Base-by-base conservation (phyloP, 2,797 vertebrate genomes). In the Podarcis lilfordi region DNA sequence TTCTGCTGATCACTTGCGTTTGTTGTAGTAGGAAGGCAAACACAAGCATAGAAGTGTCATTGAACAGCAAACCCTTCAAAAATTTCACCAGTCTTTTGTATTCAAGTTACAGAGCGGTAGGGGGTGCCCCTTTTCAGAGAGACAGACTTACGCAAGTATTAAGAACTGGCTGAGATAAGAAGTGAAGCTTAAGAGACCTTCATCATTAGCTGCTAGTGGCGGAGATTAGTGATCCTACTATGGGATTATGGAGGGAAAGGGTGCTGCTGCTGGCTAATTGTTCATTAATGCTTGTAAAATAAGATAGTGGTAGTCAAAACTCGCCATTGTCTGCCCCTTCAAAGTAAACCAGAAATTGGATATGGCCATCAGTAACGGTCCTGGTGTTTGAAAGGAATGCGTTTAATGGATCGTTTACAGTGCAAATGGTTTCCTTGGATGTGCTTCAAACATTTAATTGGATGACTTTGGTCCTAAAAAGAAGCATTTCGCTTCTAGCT, bases 121-220 rank as follows among this genome's bases (percentile, higher is more conserved):
- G 97, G 97, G 97, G 97, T 87, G 91, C 88, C 94, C 92, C 95
- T 96, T 96, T 95, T 96, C 96, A 96, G 96, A 97, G 96, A 96
- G 61, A 95, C 96, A 95, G 97, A 96, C 96, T 97, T 97, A 97
- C 96, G 96, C 97, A 96, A 98, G 97, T 97, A 98, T 98, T 98
- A 98, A 98, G 97, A 97, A 96, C 97, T 96, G 97, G 95, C 97
- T 95, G 95, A 97, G 97, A 97, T 97, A 97, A 97, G 97, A 97
- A 96, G 97, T 95, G 86, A 96, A 97, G 97, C 97, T 98, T 98
- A 97, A 97, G 97, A 97, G 97, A 97, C 97, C 97, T 97, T 97
- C 97, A 97, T 98, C 98, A 98, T 98, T 98, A 98, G 97, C 96
- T 96, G 97, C 97, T 97, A 97, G 97, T 97, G 97, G 96, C 96